phyloP scores from a whole-genome alignment of 2,797 vertebrate genomes.

The Coilia nasus region DNA sequence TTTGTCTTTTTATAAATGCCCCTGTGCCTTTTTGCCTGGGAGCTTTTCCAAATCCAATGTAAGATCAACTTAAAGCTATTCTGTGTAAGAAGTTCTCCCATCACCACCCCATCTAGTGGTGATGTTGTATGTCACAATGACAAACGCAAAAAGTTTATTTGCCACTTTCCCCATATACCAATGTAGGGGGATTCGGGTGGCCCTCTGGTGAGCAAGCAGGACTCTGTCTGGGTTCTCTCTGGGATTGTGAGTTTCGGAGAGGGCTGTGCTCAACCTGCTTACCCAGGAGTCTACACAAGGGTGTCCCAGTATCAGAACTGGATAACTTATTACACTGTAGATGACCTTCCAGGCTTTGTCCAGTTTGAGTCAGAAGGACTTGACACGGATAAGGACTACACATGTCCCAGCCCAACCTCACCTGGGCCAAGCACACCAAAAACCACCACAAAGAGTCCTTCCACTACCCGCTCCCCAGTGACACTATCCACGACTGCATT shows the following conservation, averaged over 20 bases:
- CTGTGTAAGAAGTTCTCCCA: too few species aligned
- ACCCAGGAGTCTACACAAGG: background rate
- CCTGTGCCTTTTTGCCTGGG: too few species aligned
- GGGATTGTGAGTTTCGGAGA: background rate
- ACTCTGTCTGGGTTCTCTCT: background rate
- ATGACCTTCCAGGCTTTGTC: background rate
- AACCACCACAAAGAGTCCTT: background rate
- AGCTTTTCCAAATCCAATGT: too few species aligned
- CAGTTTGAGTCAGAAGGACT: background rate
- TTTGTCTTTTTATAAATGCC: too few species aligned
- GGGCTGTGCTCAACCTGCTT: background rate
- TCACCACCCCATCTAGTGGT: too few species aligned
- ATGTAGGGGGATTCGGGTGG: background rate
- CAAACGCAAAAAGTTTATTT: too few species aligned
- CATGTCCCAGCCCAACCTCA: background rate
- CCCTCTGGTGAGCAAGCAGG: background rate
- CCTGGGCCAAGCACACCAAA: background rate
- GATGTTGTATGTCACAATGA: too few species aligned
- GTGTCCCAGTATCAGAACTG: conserved; percentile 1
- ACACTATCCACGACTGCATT: background rate
- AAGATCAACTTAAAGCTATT: too few species aligned
- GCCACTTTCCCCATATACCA: too few species aligned
- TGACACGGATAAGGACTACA: background rate
- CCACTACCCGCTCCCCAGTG: background rate
- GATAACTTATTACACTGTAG: background rate